These are phyloP conservation scores for Calyptommatus sinebrachiatus DNA, from an alignment of 2,113 vertebrate species.

Conservation along the genomic window DNA sequence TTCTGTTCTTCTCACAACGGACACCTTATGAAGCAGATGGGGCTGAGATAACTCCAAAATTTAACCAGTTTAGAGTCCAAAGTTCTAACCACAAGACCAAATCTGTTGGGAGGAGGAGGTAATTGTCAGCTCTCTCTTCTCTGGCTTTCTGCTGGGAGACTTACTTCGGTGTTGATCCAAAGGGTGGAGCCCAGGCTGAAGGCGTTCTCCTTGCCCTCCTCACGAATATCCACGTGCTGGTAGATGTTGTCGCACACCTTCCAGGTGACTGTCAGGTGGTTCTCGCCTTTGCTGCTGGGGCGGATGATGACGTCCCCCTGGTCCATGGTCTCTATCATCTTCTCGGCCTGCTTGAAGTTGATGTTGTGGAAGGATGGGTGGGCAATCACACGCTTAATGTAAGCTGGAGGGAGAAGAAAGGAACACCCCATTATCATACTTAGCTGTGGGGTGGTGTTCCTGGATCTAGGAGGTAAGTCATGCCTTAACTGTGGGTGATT, in stretches of 20 bases:
- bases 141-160: neutral
- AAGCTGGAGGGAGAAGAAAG: constrained; percentile 74
- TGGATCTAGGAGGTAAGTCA: too few relatives aligned
- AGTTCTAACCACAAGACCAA: too few relatives aligned
- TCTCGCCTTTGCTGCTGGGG: constrained; percentile 97
- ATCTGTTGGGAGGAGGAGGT: too few relatives aligned
- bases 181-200: constrained; percentile 95
- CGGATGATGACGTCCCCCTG: constrained; percentile 96
- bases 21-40: neutral
- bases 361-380: constrained; percentile 99
- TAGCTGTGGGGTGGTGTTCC: too few relatives aligned
- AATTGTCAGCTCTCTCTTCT: too few relatives aligned
- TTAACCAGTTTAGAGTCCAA: too few relatives aligned
- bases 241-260: constrained; percentile 95
- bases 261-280: constrained; percentile 97
- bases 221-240: constrained; percentile 93
- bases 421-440: too few relatives aligned
- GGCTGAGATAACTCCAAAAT: too few relatives aligned
- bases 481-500: too few relatives aligned
- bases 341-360: constrained; percentile 98
- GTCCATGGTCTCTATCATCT: constrained; percentile 99
- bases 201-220: constrained; percentile 98
- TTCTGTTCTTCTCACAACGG: neutral
- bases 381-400: constrained; percentile 97
- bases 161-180: constrained; percentile 94